Conservation (phyloP, 1,140 invertebrate species). For the Papilio aristodemus region DNA sequence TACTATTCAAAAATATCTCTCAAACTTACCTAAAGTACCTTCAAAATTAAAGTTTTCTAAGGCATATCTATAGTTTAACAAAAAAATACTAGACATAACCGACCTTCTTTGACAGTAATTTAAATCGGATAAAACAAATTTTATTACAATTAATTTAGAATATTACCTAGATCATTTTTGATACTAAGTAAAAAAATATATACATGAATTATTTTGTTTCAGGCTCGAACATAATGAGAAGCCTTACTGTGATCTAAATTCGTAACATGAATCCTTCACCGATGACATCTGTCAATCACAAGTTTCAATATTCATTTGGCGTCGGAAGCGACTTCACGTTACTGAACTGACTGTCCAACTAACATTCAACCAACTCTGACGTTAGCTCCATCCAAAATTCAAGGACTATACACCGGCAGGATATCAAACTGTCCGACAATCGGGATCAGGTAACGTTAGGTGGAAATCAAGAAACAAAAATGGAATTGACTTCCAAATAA, state of each 20-base stretch:
- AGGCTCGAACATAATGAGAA: not conserved
- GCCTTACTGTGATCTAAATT: slow-evolving; percentile 9
- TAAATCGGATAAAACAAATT: no score
- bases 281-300: slow-evolving; percentile 39
- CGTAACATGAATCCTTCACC: not conserved
- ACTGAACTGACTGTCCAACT: slow-evolving; percentile 34
- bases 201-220: not conserved
- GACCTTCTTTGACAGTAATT: no score
- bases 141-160: no score
- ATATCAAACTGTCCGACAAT: slow-evolving; percentile 54
- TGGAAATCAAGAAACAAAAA: slow-evolving; percentile 16
- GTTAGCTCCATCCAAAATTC: slow-evolving; percentile 62
- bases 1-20: slow-evolving; percentile 35
- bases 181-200: not conserved
- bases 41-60: not conserved
- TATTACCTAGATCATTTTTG: no score
- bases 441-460: slow-evolving; percentile 31
- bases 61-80: not conserved
- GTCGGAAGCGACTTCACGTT: slow-evolving; percentile 33
- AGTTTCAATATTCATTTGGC: slow-evolving; percentile 35
- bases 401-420: slow-evolving; percentile 60
- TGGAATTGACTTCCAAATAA: slow-evolving; percentile 15
- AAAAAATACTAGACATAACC: no score
- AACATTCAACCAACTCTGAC: slow-evolving; percentile 54
- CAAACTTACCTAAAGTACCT: not conserved